A percentile compares a stretch with the other conserved stretches of the same genome.
phyloP scores from a whole-genome alignment of 2,113 vertebrate genomes.

The Daphoenositta chrysoptera region DNA sequence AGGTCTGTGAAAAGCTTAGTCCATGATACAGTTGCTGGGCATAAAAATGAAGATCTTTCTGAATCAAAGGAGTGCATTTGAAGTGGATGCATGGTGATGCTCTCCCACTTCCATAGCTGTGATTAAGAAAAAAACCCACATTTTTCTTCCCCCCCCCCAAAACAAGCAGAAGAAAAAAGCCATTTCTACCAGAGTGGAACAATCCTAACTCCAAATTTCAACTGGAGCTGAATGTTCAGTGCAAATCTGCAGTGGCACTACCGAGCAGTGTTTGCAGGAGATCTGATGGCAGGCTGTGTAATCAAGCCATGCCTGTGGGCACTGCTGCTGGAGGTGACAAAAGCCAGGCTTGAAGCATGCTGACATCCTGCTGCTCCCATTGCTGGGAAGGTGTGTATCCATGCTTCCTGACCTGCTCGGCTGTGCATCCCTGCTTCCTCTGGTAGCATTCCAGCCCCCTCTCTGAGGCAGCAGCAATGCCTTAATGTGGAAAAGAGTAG shows the following conservation, averaged over 20 bases:
- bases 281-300: not conserved
- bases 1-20: not conserved
- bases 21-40: not conserved
- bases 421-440: not conserved
- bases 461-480: not conserved
- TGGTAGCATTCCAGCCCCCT: not conserved
- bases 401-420: not conserved
- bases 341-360: not conserved
- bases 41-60: not conserved
- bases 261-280: not conserved
- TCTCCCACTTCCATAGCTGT: not conserved
- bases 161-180: not conserved
- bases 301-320: not conserved
- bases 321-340: not conserved
- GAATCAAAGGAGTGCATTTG: not conserved
- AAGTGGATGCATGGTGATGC: not conserved
- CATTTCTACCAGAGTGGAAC: not conserved
- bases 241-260: not conserved
- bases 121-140: not conserved
- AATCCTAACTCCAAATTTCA: not conserved
- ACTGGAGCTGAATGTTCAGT: not conserved
- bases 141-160: not conserved
- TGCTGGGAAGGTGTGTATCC: not conserved
- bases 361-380: not conserved
- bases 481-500: not conserved